A percentile compares a stretch with the other conserved stretches of the same genome.
phyloP scores from a whole-genome alignment of 2,888 invertebrate genomes.

The Dynastes grantii region DNA sequence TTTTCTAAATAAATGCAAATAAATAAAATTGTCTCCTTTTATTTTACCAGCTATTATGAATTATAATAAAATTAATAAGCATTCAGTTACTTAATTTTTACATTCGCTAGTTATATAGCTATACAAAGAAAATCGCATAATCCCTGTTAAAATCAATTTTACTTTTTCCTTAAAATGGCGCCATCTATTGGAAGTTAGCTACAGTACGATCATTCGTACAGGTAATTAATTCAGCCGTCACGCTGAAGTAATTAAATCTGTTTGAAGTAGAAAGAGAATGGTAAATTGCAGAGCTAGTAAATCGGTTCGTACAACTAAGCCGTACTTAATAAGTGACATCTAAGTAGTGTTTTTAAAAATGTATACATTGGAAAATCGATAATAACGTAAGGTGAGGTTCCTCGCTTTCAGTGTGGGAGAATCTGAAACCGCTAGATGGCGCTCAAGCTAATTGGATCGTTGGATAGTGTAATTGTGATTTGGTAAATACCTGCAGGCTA shows the following conservation, averaged over 20 bases:
- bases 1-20: too few relatives aligned
- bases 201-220: background rate
- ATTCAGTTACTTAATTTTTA: too few relatives aligned
- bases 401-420: background rate
- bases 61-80: too few relatives aligned
- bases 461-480: too few relatives aligned
- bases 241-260: background rate
- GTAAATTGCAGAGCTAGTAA: background rate
- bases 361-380: background rate
- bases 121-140: too few relatives aligned
- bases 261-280: background rate
- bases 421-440: background rate
- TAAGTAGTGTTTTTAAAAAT: background rate
- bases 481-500: too few relatives aligned
- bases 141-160: too few relatives aligned
- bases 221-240: background rate
- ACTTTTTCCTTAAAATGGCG: background rate
- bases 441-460: background rate
- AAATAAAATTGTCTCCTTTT: too few relatives aligned
- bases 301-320: background rate
- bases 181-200: conserved; percentile 16
- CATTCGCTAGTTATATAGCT: too few relatives aligned
- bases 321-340: background rate
- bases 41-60: too few relatives aligned
- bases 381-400: background rate